Percentiles rank a stretch among this genome's conserved stretches.
phyloP scores from a whole-genome alignment of 2,797 vertebrate species.

The Pteronotus mesoamericanus region DNA sequence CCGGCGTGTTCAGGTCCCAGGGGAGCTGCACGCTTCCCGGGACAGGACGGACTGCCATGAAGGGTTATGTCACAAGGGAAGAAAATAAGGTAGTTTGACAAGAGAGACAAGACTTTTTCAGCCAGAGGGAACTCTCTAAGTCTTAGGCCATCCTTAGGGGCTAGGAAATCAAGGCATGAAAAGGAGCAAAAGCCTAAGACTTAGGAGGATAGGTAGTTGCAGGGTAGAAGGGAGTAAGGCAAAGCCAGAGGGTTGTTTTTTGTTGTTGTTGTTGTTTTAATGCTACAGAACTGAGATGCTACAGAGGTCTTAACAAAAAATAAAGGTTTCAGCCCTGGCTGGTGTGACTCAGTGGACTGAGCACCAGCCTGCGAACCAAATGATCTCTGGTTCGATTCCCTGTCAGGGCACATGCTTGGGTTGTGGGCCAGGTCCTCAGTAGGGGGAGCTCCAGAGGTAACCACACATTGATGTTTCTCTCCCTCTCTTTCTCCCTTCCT shows the following conservation, averaged over 20 bases:
- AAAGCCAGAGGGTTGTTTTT: background rate
- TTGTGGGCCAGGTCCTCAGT: no score
- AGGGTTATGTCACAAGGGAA: background rate
- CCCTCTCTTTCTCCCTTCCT: no score
- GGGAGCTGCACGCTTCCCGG: background rate
- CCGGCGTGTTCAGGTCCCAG: background rate
- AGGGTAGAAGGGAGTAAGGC: background rate
- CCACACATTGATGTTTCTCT: no score
- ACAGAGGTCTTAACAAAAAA: background rate
- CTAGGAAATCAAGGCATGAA: background rate
- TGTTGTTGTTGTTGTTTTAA: background rate
- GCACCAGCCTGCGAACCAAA: no score
- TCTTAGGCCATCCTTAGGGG: background rate
- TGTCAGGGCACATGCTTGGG: no score
- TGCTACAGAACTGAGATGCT: background rate
- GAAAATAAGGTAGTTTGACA: background rate
- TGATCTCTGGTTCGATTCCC: no score
- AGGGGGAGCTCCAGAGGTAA: no score
- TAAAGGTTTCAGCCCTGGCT: no score
- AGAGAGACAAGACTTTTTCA: background rate
- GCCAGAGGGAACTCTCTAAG: background rate
- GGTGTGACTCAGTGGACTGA: no score
- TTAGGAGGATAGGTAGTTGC: background rate
- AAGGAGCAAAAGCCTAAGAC: background rate
- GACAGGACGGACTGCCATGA: background rate